Evolutionary conservation across 2,797 vertebrate species (phyloP).

Genomic region (Rhabdophis nuchalis): DNA sequence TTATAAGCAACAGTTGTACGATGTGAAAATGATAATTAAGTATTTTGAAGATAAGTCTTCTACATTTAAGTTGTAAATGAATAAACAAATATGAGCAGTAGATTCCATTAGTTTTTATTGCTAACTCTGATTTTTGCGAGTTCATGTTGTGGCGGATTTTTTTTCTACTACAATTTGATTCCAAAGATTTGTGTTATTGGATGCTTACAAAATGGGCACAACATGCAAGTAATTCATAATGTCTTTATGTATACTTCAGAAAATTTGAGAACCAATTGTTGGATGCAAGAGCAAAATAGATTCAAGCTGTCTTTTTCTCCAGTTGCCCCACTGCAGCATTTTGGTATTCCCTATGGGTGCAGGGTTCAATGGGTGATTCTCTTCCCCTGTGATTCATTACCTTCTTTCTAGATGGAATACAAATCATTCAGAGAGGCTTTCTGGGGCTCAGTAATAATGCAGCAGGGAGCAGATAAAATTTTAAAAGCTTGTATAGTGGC

Average conservation of each 20-base stretch:
- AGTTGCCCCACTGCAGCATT: background rate
- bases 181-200: background rate
- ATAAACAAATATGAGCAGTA: background rate
- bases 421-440: background rate
- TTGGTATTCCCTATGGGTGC: background rate
- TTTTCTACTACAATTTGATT: background rate
- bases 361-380: background rate
- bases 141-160: background rate
- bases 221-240: background rate
- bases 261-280: background rate
- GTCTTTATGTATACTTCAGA: background rate
- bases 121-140: background rate
- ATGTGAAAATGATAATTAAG: slow-evolving; percentile 9
- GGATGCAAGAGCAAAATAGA: background rate
- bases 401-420: background rate
- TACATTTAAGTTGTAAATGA: background rate
- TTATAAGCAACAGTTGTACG: slow-evolving; percentile 21
- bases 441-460: background rate
- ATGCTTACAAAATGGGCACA: background rate
- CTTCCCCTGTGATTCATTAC: background rate
- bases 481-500: background rate
- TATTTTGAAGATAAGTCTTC: background rate
- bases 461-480: background rate
- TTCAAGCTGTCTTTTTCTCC: background rate
- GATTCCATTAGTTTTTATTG: background rate